A percentile compares a stretch with the other conserved stretches of the same genome.
These are phyloP conservation scores for Valencia hispanica DNA, from an alignment of 2,797 vertebrate genomes.

Conservation along the genomic window DNA sequence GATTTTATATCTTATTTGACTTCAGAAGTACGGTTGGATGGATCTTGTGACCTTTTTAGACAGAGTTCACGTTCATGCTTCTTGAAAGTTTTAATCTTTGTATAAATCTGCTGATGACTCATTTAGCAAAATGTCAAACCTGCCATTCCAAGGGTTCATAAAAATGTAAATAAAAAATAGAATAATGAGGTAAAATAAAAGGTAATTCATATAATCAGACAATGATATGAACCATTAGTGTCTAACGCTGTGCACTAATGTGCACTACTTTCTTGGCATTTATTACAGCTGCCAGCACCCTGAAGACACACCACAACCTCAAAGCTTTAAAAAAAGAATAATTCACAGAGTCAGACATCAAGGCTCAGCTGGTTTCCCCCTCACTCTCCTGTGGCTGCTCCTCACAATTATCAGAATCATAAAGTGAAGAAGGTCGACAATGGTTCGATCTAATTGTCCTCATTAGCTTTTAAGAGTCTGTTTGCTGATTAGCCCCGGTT, in stretches of 20 bases:
- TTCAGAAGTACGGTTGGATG: neutral
- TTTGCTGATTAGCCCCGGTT: constrained; percentile 23
- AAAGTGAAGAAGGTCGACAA: constrained; percentile 33
- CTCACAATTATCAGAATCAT: constrained; percentile 38
- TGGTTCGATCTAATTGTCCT: constrained; percentile 33
- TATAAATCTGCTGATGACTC: neutral
- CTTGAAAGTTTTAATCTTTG: neutral
- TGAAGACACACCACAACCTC: constrained; percentile 17
- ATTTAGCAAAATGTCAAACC: constrained; percentile 1
- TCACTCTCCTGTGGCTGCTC: constrained; percentile 14
- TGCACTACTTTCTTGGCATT: constrained; percentile 20
- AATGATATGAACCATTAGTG: neutral
- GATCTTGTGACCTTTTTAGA: neutral
- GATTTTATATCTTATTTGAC: constrained; percentile 4
- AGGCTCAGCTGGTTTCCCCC: constrained; percentile 19
- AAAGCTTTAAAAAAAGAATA: constrained; percentile 26
- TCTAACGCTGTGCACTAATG: constrained; percentile 10
- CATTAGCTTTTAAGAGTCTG: constrained; percentile 46
- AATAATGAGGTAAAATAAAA: neutral
- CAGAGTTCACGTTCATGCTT: neutral
- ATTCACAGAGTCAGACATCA: constrained; percentile 31
- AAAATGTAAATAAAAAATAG: neutral
- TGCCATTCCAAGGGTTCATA: neutral
- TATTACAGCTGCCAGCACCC: constrained; percentile 16
- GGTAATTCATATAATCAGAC: neutral